Evolutionary conservation across 1,140 invertebrate genomes (phyloP).

Genomic region (Pararge aegeria): DNA sequence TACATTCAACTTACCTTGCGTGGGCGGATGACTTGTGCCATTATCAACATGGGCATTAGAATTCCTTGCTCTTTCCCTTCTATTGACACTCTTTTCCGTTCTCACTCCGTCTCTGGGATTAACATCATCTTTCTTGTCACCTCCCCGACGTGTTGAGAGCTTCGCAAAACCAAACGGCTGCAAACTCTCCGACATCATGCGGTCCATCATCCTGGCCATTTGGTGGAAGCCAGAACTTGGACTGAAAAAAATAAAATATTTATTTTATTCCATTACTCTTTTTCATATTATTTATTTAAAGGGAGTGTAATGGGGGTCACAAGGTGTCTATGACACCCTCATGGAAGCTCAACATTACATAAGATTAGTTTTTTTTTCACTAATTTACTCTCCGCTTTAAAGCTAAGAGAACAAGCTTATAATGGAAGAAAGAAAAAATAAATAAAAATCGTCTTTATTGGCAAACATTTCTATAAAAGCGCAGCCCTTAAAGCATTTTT

Average conservation of each 20-base stretch:
- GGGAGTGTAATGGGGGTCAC: too few relatives aligned
- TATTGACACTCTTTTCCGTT: slow-evolving; percentile 53
- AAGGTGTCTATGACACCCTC: too few relatives aligned
- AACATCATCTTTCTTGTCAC: slow-evolving; percentile 38
- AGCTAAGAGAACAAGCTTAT: too few relatives aligned
- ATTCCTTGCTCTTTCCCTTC: slow-evolving; percentile 46
- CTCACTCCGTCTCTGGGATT: slow-evolving; percentile 61
- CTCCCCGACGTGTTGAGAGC: slow-evolving; percentile 73
- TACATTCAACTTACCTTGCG: slow-evolving; percentile 51
- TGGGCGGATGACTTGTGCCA: slow-evolving; percentile 63
- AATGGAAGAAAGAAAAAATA: too few relatives aligned
- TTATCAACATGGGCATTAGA: slow-evolving; percentile 51
- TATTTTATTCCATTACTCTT: too few relatives aligned
- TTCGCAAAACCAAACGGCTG: slow-evolving; percentile 83
- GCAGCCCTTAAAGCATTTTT: too few relatives aligned
- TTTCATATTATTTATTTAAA: too few relatives aligned
- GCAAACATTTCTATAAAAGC: too few relatives aligned
- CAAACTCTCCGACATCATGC: slow-evolving; percentile 83
- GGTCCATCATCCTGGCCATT: slow-evolving; percentile 87
- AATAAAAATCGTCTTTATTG: too few relatives aligned
- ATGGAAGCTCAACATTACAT: too few relatives aligned
- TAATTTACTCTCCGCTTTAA: too few relatives aligned
- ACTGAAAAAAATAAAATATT: slow-evolving; percentile 35
- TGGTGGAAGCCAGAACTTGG: slow-evolving; percentile 81
- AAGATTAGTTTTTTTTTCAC: too few relatives aligned